These are phyloP conservation scores for Emys orbicularis DNA, from an alignment of 2,797 vertebrate genomes.

Conservation along the genomic window DNA sequence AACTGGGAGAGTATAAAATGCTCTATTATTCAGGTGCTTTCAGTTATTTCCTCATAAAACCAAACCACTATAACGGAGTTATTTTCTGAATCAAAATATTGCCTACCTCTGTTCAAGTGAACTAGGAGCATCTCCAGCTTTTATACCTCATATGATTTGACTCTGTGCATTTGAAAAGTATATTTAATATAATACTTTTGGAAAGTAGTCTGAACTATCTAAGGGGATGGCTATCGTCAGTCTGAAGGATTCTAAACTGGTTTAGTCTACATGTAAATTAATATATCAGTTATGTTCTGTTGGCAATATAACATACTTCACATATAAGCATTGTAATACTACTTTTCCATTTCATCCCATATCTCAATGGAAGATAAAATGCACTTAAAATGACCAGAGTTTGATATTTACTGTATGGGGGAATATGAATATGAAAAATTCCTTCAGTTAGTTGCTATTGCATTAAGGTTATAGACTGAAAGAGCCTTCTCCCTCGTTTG, in stretches of 20 bases:
- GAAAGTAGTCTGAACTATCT: background rate
- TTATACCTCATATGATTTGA: background rate
- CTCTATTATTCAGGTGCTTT: background rate
- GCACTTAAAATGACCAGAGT: background rate
- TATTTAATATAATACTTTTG: background rate
- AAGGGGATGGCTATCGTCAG: background rate
- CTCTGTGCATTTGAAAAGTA: background rate
- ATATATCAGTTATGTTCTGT: background rate
- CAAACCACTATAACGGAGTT: background rate
- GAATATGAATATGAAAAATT: background rate
- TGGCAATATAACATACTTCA: background rate
- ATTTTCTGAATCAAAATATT: background rate
- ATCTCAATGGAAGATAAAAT: background rate
- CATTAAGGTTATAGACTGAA: background rate
- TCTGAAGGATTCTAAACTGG: background rate
- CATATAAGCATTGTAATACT: background rate
- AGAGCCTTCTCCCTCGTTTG: background rate
- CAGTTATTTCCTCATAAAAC: background rate
- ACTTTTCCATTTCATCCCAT: background rate
- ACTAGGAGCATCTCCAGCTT: background rate
- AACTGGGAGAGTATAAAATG: background rate
- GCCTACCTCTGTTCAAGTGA: background rate
- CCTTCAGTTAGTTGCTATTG: background rate
- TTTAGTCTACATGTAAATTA: background rate
- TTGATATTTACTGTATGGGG: background rate